Percentiles rank a stretch among this genome's conserved stretches.
Evolutionary conservation across 2,797 vertebrate species (phyloP).

Genomic region (Clarias pachynema): DNA sequence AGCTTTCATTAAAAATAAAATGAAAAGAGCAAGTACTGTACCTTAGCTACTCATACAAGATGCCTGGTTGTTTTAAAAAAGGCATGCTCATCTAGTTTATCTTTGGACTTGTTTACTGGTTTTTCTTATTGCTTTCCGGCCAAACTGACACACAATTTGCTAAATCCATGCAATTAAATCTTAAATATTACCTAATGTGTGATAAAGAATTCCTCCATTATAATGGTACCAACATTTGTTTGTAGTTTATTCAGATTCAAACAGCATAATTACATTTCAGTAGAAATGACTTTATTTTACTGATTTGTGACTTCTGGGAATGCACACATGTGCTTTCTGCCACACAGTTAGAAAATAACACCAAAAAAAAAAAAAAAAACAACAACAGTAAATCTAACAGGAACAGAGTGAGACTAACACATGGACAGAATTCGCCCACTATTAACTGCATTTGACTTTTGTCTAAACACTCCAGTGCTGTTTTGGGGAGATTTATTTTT

Average conservation of each 20-base stretch:
- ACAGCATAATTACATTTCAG: not conserved
- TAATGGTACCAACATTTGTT: not conserved
- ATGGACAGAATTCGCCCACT: not conserved
- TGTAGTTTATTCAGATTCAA: constrained; percentile 4
- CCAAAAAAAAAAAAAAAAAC: constrained; percentile 30
- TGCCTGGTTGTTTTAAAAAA: not conserved
- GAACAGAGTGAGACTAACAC: constrained; percentile 10
- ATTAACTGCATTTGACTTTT: not conserved
- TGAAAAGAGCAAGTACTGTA: not conserved
- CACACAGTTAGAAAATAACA: constrained; percentile 39
- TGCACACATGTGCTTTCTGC: constrained; percentile 39
- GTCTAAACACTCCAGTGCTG: not conserved
- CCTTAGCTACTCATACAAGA: not conserved
- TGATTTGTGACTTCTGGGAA: constrained; percentile 47
- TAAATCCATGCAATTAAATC: not conserved
- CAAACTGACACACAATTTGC: not conserved
- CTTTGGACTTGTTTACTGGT: not conserved
- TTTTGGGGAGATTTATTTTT: not conserved
- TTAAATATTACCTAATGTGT: not conserved
- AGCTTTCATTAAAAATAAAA: not conserved
- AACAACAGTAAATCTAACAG: not conserved
- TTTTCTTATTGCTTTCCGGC: not conserved
- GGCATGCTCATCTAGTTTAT: not conserved
- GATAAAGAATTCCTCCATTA: not conserved
- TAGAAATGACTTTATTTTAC: constrained; percentile 18